Conservation (phyloP, 2,113 vertebrate species). For the Eurypyga helias region DNA sequence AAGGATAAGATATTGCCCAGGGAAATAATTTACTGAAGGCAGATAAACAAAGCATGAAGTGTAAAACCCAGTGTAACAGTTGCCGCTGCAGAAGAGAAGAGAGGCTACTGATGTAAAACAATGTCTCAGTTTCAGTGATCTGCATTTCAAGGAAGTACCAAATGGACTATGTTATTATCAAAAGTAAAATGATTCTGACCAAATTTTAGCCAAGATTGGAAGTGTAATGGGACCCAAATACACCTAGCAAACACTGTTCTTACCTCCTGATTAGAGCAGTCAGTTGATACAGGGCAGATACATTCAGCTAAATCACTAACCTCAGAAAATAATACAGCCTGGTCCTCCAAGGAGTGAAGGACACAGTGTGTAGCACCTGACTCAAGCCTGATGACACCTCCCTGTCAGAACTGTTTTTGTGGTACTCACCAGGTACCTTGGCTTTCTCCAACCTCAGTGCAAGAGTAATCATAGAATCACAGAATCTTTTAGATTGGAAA, state of each 20-base stretch:
- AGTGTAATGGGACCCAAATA: background rate
- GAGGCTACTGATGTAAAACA: background rate
- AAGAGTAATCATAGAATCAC: background rate
- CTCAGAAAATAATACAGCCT: background rate
- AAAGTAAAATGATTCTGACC: background rate
- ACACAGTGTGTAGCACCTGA: background rate
- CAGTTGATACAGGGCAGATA: background rate
- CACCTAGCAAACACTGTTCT: background rate
- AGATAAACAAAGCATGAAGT: constrained; percentile 61
- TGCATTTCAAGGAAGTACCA: background rate
- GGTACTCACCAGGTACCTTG: background rate
- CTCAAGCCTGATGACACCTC: background rate
- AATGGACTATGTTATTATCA: background rate
- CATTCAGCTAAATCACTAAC: background rate
- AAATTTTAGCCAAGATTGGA: background rate
- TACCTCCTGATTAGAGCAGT: background rate
- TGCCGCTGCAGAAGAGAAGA: background rate
- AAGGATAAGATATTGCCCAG: constrained; percentile 61
- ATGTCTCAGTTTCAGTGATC: background rate
- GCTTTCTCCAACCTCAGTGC: background rate
- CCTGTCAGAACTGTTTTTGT: background rate
- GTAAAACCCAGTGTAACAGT: background rate
- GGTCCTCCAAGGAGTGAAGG: background rate
- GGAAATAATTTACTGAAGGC: constrained; percentile 59
- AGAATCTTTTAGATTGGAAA: too few relatives aligned